Evolutionary conservation across 2,797 vertebrate species (phyloP).

Genomic region (Enteromius paludinosus): DNA sequence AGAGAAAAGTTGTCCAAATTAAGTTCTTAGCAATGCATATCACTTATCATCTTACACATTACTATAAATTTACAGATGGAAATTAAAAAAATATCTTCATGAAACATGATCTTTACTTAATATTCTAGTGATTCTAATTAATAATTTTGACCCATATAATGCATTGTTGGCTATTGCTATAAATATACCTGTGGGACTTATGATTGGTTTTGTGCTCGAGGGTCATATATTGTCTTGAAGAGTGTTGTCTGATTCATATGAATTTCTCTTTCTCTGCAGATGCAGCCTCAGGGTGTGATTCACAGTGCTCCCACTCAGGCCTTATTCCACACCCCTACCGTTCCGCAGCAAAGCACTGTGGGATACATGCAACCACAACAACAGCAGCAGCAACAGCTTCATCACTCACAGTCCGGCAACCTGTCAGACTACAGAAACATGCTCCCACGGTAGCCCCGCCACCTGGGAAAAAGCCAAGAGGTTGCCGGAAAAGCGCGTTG

Average conservation of each 20-base stretch:
- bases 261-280: constrained; percentile 68
- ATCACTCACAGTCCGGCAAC: constrained; percentile 77
- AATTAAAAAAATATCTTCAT: too few relatives aligned
- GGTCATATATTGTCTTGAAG: not conserved
- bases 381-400: constrained; percentile 80
- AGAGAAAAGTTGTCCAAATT: too few relatives aligned
- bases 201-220: not conserved
- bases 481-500: constrained; percentile 27
- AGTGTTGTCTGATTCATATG: not conserved
- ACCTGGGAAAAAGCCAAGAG: constrained; percentile 52
- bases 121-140: too few relatives aligned
- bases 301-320: constrained; percentile 71
- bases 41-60: too few relatives aligned
- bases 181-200: not conserved
- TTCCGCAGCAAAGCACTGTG: constrained; percentile 77
- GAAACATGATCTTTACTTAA: too few relatives aligned
- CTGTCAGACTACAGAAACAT: constrained; percentile 85
- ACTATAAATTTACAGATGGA: too few relatives aligned
- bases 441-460: constrained; percentile 77
- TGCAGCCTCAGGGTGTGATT: constrained; percentile 76
- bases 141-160: not conserved
- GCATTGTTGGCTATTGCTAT: not conserved
- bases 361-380: constrained; percentile 81
- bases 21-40: too few relatives aligned
- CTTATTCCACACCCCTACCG: constrained; percentile 77